Conservation (phyloP, 2,888 invertebrate genomes). For the Tetragonula carbonaria region DNA sequence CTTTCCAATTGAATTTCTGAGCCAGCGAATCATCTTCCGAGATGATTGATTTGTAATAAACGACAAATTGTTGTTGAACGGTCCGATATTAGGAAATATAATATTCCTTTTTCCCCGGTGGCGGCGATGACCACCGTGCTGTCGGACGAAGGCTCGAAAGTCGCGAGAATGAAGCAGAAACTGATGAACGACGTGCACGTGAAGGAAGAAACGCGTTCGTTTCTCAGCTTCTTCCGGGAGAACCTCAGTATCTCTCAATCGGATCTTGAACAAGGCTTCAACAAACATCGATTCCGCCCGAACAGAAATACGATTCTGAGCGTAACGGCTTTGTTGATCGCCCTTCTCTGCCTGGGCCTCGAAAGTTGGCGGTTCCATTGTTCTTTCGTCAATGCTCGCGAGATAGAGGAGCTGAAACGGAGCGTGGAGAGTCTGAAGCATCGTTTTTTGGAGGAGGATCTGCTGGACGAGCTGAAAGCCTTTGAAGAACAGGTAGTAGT, state of each 20-base stretch:
- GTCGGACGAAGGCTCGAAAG: slow-evolving; percentile 66
- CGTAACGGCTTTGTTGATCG: slow-evolving; percentile 71
- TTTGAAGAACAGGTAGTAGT: slow-evolving; percentile 80
- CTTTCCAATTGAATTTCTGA: background rate
- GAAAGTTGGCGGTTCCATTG: slow-evolving; percentile 77
- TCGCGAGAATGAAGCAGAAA: slow-evolving; percentile 70
- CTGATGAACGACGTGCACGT: slow-evolving; percentile 49
- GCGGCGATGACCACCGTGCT: slow-evolving; percentile 73
- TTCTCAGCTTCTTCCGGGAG: slow-evolving; percentile 79
- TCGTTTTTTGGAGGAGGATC: slow-evolving; percentile 76
- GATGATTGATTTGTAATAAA: too few relatives aligned
- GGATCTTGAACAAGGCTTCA: slow-evolving; percentile 79
- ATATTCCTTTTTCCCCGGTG: too few relatives aligned
- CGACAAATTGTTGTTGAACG: too few relatives aligned
- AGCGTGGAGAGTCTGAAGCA: slow-evolving; percentile 79
- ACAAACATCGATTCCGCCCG: slow-evolving; percentile 65
- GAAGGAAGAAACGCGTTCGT: slow-evolving; percentile 77
- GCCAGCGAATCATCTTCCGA: too few relatives aligned
- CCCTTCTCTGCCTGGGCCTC: slow-evolving; percentile 74
- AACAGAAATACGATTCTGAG: slow-evolving; percentile 73
- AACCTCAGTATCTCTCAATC: slow-evolving; percentile 79
- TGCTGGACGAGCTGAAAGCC: slow-evolving; percentile 78
- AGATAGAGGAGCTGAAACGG: slow-evolving; percentile 76
- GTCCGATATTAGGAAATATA: too few relatives aligned
- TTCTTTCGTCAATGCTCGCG: slow-evolving; percentile 71